A percentile compares a stretch with the other conserved stretches of the same genome.
phyloP scores from a whole-genome alignment of 2,888 invertebrate species.

The Pimpla rufipes region DNA sequence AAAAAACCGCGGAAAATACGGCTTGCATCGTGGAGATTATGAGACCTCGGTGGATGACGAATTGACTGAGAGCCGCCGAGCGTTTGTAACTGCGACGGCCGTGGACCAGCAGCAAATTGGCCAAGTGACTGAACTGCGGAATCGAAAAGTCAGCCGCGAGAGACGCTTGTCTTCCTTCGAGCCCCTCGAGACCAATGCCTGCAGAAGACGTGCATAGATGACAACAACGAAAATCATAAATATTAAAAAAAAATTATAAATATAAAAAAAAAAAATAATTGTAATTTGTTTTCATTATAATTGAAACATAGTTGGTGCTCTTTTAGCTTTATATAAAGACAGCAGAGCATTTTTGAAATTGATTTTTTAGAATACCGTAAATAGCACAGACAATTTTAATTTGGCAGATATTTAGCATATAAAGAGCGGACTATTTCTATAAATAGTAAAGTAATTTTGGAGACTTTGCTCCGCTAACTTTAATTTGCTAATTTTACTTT shows the following conservation, averaged over 20 bases:
- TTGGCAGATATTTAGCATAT: too few relatives aligned
- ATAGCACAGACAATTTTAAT: too few relatives aligned
- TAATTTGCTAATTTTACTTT: too few relatives aligned
- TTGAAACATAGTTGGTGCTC: too few relatives aligned
- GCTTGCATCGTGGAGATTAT: slow-evolving; percentile 99
- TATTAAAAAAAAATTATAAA: slow-evolving; percentile 16
- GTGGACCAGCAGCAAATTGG: slow-evolving; percentile 94
- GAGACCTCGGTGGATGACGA: slow-evolving; percentile 99
- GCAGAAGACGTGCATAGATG: slow-evolving; percentile 33
- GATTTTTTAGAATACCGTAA: too few relatives aligned
- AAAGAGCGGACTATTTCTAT: too few relatives aligned
- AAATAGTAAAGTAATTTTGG: too few relatives aligned
- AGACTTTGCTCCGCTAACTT: too few relatives aligned
- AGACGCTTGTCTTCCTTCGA: slow-evolving; percentile 96
- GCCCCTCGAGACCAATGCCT: slow-evolving; percentile 96
- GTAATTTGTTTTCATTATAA: too few relatives aligned
- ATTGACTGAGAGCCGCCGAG: slow-evolving; percentile 98
- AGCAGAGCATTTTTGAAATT: too few relatives aligned
- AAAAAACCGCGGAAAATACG: slow-evolving; percentile 99
- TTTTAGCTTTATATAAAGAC: too few relatives aligned
- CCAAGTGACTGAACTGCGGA: slow-evolving; percentile 94
- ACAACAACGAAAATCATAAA: not conserved
- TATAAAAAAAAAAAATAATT: too few relatives aligned
- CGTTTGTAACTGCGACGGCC: slow-evolving; percentile 97
- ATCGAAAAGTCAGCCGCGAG: slow-evolving; percentile 99